Evolutionary conservation across 2,797 vertebrate genomes (phyloP).

Genomic region (Tapera naevia): DNA sequence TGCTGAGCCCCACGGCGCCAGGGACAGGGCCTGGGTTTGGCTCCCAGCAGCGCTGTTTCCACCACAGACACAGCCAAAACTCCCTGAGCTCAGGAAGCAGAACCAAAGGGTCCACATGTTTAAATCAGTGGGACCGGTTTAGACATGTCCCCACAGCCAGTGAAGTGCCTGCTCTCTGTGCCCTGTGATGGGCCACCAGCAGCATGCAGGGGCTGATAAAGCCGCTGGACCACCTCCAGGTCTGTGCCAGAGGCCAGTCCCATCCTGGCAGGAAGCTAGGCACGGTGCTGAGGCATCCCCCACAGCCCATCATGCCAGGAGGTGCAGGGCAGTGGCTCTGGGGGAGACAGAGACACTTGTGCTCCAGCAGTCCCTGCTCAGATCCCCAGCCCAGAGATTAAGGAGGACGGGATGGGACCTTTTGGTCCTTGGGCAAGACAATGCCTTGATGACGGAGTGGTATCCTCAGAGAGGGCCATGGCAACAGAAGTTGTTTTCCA

Average conservation of each 20-base stretch:
- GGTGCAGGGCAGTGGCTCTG: no score
- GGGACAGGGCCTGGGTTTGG: neutral
- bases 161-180: neutral
- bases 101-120: accelerated
- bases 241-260: neutral
- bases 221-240: neutral
- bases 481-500: neutral
- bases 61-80: neutral
- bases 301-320: no score
- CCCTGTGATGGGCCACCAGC: neutral
- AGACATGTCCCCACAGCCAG: neutral
- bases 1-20: neutral
- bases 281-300: neutral
- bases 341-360: neutral
- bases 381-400: neutral
- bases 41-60: neutral
- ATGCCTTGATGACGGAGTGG: no score
- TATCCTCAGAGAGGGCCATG: accelerated
- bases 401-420: neutral
- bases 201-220: neutral
- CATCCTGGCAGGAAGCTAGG: neutral
- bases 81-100: neutral
- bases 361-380: neutral
- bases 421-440: neutral
- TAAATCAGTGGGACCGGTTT: neutral